These are phyloP conservation scores for Euborellia annulipes DNA, from an alignment of 1,140 invertebrate species.

Conservation along the genomic window DNA sequence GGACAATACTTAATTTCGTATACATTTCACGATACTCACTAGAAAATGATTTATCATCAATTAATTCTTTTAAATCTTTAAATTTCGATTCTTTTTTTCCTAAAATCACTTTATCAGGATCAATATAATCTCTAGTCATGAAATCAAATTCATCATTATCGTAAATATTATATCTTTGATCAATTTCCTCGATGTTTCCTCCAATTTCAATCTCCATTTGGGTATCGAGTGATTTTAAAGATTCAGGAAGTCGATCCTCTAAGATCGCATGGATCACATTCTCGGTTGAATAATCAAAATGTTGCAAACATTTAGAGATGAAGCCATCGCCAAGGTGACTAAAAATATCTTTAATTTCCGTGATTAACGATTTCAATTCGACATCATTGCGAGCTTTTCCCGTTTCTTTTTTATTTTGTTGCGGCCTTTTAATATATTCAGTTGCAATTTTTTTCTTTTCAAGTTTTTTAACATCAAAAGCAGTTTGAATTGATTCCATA, in stretches of 20 bases:
- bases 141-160: conserved; percentile 65
- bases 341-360: conserved; percentile 60
- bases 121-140: conserved; percentile 44
- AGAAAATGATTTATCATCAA: conserved; percentile 56
- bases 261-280: conserved; percentile 64
- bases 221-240: conserved; percentile 32
- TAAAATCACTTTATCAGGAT: conserved; percentile 23
- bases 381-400: no score
- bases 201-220: conserved; percentile 31
- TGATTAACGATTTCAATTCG: conserved; percentile 40
- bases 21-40: conserved; percentile 31
- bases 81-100: conserved; percentile 30
- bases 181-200: conserved; percentile 3
- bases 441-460: background rate
- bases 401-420: conserved; percentile 1
- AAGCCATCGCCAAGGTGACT: conserved; percentile 61
- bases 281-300: conserved; percentile 54
- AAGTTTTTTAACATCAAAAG: background rate
- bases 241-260: conserved; percentile 45
- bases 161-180: conserved; percentile 44
- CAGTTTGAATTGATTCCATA: conserved; percentile 31
- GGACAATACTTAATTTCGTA: conserved; percentile 15
- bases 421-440: background rate
- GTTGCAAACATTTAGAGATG: conserved; percentile 48
- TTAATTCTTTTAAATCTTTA: conserved; percentile 40